A percentile compares a stretch with the other conserved stretches of the same genome.
phyloP scores from a whole-genome alignment of 2,888 invertebrate genomes.

The Epiperipatus broadwayi region DNA sequence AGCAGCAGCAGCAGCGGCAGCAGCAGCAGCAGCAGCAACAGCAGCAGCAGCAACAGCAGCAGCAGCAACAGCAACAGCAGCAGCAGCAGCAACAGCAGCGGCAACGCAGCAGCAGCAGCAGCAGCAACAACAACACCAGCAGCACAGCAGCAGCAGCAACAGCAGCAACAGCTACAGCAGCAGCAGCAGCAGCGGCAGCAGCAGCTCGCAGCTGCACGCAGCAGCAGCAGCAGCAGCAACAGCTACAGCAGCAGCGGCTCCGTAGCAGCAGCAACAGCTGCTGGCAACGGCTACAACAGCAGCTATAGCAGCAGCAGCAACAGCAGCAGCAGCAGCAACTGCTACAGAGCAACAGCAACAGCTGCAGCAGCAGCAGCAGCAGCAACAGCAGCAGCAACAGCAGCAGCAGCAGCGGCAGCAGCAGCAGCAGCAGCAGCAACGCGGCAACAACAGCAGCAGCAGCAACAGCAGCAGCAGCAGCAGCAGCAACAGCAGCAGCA shows the following conservation, averaged over 20 bases:
- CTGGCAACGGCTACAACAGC: not conserved
- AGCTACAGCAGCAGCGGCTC: too few species aligned
- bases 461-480: not conserved
- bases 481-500: conserved; percentile 3
- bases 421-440: not conserved
- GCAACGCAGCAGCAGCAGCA: too few species aligned
- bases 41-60: not conserved
- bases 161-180: too few species aligned
- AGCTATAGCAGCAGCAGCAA: not conserved
- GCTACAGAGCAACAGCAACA: too few species aligned
- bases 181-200: not conserved
- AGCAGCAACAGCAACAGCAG: not conserved
- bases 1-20: not conserved
- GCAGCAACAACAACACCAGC: not conserved
- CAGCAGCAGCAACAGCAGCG: not conserved
- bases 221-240: too few species aligned
- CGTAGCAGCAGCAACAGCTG: too few species aligned
- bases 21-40: not conserved
- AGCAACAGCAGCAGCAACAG: conserved; percentile 1
- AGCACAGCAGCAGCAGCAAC: conserved; percentile 1
- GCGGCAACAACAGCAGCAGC: not conserved
- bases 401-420: not conserved
- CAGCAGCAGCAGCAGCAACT: not conserved
- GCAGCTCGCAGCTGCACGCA: too few species aligned
- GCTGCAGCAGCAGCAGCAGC: not conserved